Evolutionary conservation across 2,797 vertebrate genomes (phyloP).

Genomic region (Dryobates pubescens): DNA sequence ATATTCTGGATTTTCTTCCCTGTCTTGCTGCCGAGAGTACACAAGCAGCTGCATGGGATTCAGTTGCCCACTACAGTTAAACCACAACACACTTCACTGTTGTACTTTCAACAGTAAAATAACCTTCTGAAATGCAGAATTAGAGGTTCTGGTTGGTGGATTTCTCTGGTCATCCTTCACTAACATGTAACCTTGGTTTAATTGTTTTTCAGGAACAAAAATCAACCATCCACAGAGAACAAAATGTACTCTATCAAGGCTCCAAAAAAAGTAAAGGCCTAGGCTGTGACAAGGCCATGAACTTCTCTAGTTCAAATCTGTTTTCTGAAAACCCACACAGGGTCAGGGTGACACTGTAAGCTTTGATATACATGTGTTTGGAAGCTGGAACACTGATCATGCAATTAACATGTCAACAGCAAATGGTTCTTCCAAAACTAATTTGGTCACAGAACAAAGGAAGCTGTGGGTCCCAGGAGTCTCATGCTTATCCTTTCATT

Average conservation of each 20-base stretch:
- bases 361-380: neutral
- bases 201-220: neutral
- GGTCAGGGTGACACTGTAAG: neutral
- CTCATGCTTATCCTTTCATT: neutral
- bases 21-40: neutral
- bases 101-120: neutral
- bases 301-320: neutral
- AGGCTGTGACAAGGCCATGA: neutral
- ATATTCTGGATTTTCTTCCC: neutral
- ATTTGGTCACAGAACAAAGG: neutral
- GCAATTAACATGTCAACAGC: neutral
- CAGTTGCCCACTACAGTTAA: neutral
- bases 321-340: neutral
- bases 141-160: neutral
- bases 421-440: neutral
- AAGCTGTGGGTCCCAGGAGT: neutral
- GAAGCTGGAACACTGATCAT: neutral
- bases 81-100: neutral
- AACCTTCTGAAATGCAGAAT: neutral
- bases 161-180: neutral
- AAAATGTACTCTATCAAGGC: neutral
- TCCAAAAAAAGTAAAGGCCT: neutral
- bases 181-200: neutral
- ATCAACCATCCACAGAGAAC: neutral
- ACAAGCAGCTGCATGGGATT: neutral